Evolutionary conservation across 2,797 vertebrate genomes (phyloP), one percentile per base, ranked within the genome.

Genomic region (Chelmon rostratus): DNA sequence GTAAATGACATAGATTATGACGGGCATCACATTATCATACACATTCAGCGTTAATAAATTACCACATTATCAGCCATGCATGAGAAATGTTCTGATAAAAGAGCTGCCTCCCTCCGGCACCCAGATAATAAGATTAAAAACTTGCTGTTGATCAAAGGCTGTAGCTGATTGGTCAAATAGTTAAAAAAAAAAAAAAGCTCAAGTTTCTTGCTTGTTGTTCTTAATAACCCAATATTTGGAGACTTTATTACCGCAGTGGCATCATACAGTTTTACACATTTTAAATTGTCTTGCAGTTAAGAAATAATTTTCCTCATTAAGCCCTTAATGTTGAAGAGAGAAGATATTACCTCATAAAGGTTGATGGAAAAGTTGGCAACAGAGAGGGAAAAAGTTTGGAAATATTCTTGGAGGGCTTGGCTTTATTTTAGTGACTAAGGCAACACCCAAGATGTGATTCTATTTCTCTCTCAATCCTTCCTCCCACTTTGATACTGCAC

Each of bases 1-100:
- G 81, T 87, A 78, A 93, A 88, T 69, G 78, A 73, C 73, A 77
- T 6, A 58, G 66, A 89, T 84, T 66, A 83, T 78, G 72, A 82
- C 21, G 3, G 62, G 79, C 56, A 58, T 70, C 70, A 40, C 68
- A 72, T 82, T 82, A 82, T 84, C 69, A 15, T 66, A 62, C 53
- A 77, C 53, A 71, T 82, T 84, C 40, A 73, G 61, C 12, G 23
- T 82, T 80, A 78, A 84, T 74, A 82, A 64, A 84, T 84, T 63
- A 76, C 67, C 62, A 84, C 78, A 82, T 81, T 87, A 82, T 83
- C 76, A 80, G 65, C 62, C 69, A 73, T 47, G 72, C 64, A 81
- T 79, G 54, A 88, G 62, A 47, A 72, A 65, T 61, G 49, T 75
- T 74, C 70, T 69, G 53, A 85, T 82, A 68, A 77, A 38, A 74